phyloP scores from a whole-genome alignment of 2,797 vertebrate genomes.

The Microcaecilia unicolor region DNA sequence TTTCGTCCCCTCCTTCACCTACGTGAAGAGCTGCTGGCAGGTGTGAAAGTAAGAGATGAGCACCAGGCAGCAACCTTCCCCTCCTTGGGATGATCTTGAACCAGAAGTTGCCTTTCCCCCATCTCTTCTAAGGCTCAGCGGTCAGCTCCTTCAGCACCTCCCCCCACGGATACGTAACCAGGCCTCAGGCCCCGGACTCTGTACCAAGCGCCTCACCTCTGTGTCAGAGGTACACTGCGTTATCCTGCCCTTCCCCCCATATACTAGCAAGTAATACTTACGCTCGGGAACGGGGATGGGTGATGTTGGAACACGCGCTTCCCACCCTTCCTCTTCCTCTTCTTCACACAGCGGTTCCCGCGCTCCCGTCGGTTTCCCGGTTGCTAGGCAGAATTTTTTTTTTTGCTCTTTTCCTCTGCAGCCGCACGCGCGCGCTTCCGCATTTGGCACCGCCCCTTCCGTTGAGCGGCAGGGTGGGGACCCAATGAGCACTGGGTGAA shows the following conservation, averaged over 20 bases:
- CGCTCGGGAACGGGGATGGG: conserved; percentile 30
- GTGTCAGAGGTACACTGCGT: no score
- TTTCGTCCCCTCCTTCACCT: no score
- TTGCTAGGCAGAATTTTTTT: conserved; percentile 63
- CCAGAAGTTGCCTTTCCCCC: no score
- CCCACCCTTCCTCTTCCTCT: conserved; percentile 6
- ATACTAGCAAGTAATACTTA: conserved; percentile 16
- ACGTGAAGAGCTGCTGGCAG: no score
- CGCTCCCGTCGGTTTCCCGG: conserved; percentile 47
- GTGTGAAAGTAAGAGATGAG: no score
- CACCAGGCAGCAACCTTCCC: no score
- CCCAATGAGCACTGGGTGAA: background rate
- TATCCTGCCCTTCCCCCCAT: no score
- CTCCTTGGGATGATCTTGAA: no score
- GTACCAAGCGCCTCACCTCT: no score
- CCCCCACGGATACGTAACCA: conserved; percentile 9
- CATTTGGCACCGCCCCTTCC: conserved; percentile 16
- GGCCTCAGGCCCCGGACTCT: background rate
- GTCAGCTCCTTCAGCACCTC: no score
- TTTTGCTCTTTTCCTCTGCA: no score
- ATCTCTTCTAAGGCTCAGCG: no score
- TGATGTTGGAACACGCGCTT: conserved; percentile 7
- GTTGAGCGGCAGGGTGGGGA: conserved; percentile 22
- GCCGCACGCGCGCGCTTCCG: conserved; percentile 28
- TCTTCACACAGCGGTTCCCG: conserved; percentile 43